phyloP scores from a whole-genome alignment of 2,113 vertebrate species.

The Salvelinus alpinus region DNA sequence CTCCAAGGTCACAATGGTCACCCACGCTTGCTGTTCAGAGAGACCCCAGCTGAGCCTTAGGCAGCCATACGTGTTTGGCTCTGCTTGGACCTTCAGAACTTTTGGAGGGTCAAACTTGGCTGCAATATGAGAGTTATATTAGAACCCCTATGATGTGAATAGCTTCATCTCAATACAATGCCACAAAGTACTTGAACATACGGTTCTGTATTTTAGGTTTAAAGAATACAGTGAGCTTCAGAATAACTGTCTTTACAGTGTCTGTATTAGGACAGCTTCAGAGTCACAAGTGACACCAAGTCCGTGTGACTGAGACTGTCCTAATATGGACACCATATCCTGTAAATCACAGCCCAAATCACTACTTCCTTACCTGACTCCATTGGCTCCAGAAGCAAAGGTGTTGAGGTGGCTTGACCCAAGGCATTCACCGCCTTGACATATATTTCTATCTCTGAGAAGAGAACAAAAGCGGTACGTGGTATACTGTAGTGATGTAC shows the following conservation, averaged over 20 bases:
- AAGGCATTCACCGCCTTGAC: conserved; percentile 80
- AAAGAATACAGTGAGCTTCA: too few species aligned
- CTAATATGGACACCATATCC: too few species aligned
- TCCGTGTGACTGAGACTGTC: too few species aligned
- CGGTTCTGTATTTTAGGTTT: too few species aligned
- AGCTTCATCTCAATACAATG: too few species aligned
- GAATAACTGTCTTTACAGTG: too few species aligned
- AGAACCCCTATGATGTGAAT: too few species aligned
- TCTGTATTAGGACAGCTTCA: too few species aligned
- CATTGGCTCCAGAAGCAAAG: conserved; percentile 75
- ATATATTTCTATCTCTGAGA: conserved; percentile 74
- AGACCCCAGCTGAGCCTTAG: conserved; percentile 65
- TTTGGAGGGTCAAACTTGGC: conserved; percentile 67
- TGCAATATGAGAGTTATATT: conserved; percentile 44
- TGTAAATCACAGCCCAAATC: not conserved
- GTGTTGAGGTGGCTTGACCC: conserved; percentile 71
- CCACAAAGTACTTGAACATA: too few species aligned
- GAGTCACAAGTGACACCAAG: too few species aligned
- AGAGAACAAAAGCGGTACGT: conserved; percentile 70
- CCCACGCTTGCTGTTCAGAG: conserved; percentile 54
- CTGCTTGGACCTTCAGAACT: conserved; percentile 40
- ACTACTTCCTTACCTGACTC: conserved; percentile 65
- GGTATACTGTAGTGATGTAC: conserved; percentile 70
- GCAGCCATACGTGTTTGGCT: conserved; percentile 49
- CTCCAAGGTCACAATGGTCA: conserved; percentile 41